Evolutionary conservation across 2,113 vertebrate species (phyloP).

Genomic region (Nipponia nippon): DNA sequence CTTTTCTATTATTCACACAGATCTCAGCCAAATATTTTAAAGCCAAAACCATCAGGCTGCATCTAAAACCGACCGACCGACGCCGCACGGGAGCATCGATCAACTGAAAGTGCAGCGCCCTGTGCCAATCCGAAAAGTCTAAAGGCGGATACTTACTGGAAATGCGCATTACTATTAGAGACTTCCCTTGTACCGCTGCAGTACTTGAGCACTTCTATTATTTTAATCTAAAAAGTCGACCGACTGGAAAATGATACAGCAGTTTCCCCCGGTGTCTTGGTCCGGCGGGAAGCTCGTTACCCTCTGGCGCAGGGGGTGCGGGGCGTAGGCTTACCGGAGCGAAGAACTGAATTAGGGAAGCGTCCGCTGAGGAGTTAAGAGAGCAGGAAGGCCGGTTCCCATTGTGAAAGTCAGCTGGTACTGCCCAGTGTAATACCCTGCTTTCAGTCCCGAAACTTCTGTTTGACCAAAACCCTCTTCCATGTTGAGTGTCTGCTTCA

Average conservation of each 20-base stretch:
- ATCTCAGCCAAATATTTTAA: not conserved
- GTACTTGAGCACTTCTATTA: not conserved
- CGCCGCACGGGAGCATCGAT: accelerated
- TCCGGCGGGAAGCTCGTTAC: not conserved
- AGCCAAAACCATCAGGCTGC: not conserved
- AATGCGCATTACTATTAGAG: accelerated
- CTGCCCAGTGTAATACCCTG: not conserved
- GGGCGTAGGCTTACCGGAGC: not conserved
- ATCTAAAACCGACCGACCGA: accelerated
- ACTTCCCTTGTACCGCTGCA: not conserved
- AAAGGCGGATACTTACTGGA: too few species aligned
- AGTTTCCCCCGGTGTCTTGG: accelerated
- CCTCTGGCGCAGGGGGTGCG: not conserved
- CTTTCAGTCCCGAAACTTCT: not conserved
- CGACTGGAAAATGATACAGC: not conserved
- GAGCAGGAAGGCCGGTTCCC: not conserved
- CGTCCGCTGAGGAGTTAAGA: too few species aligned
- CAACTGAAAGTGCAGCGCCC: accelerated
- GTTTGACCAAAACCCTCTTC: not conserved
- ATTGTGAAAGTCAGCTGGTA: not conserved
- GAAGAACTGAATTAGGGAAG: not conserved
- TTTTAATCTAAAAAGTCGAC: not conserved
- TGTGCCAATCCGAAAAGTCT: too few species aligned
- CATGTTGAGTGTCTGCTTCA: not conserved
- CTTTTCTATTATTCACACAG: not conserved